These are phyloP conservation scores for Ficedula albicollis DNA, from an alignment of 2,797 vertebrate species.

Conservation along the genomic window DNA sequence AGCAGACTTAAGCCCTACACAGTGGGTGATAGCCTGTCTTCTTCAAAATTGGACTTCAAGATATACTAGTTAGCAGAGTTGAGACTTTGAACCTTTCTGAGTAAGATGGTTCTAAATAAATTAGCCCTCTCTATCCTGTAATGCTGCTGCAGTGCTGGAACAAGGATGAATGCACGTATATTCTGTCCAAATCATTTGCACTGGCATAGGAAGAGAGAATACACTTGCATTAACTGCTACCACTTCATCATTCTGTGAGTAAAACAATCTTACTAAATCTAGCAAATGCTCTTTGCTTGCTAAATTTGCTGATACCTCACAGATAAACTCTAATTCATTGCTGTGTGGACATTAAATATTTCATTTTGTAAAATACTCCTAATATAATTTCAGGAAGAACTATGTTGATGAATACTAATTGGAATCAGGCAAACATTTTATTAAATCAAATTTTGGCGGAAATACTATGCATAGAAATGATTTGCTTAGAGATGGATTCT, in stretches of 20 bases:
- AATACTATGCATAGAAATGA: neutral
- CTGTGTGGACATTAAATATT: neutral
- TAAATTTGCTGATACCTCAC: constrained; percentile 11
- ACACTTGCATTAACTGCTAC: constrained; percentile 14
- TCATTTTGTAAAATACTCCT: neutral
- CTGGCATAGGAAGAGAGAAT: neutral
- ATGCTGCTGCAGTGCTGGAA: neutral
- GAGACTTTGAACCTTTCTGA: neutral
- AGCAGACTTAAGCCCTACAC: neutral
- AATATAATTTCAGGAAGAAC: neutral
- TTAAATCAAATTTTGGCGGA: neutral
- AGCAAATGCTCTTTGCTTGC: neutral
- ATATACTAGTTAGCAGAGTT: neutral
- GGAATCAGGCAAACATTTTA: neutral
- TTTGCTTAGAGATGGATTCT: neutral
- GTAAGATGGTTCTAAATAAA: neutral
- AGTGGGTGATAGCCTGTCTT: neutral
- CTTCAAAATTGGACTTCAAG: neutral
- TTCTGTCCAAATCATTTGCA: neutral
- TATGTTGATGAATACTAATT: neutral
- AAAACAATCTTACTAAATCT: neutral
- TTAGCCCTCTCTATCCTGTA: neutral
- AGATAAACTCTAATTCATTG: neutral
- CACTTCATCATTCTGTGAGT: constrained; percentile 1
- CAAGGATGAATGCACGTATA: neutral